These are phyloP conservation scores for Labeo rohita DNA, from an alignment of 2,113 vertebrate species.

Conservation along the genomic window DNA sequence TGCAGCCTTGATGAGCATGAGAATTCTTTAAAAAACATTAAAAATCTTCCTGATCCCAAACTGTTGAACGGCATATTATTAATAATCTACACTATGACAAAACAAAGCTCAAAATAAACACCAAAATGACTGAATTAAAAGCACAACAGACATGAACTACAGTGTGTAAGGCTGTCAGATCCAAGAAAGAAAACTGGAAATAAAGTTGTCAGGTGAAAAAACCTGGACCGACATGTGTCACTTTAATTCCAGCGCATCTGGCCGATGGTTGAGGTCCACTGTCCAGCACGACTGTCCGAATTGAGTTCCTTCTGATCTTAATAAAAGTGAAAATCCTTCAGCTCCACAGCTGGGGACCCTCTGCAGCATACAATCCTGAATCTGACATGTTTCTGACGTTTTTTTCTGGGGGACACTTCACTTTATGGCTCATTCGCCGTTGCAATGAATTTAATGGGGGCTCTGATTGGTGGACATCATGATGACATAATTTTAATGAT, in stretches of 20 bases:
- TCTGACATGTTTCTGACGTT: not conserved
- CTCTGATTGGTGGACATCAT: not conserved
- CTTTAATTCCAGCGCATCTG: conserved; percentile 66
- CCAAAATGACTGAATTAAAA: not conserved
- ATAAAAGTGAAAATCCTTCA: conserved; percentile 55
- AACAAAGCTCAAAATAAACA: conserved; percentile 1
- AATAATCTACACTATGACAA: not conserved
- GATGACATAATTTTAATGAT: not conserved
- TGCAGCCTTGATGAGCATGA: not conserved
- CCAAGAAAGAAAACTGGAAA: conserved; percentile 59
- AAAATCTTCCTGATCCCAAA: not conserved
- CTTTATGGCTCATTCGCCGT: not conserved
- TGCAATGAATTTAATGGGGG: not conserved
- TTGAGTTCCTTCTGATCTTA: conserved; percentile 59
- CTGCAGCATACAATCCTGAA: not conserved
- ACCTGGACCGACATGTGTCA: conserved; percentile 73
- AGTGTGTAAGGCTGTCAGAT: conserved; percentile 60
- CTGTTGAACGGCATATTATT: not conserved
- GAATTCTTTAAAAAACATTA: too few relatives aligned
- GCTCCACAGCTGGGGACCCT: conserved; percentile 38
- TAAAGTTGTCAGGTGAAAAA: conserved; percentile 70
- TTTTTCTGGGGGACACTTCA: not conserved
- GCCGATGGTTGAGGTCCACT: conserved; percentile 58
- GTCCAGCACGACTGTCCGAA: conserved; percentile 64
- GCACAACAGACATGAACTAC: conserved; percentile 43